Evolutionary conservation across 2,797 vertebrate species (phyloP).

Genomic region (Pseudocheirus occidentalis): DNA sequence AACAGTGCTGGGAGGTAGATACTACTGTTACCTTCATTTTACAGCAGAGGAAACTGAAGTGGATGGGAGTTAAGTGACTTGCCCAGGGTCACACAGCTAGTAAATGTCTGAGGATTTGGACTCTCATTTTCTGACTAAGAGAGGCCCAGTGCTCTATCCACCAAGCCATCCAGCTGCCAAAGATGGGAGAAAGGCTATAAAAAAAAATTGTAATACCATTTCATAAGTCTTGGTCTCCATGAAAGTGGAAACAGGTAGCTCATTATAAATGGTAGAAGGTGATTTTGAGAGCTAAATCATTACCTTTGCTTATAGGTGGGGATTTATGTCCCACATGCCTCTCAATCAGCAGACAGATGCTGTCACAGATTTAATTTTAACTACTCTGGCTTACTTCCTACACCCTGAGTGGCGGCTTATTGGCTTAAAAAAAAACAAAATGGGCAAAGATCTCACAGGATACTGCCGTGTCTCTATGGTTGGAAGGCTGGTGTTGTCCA

Average conservation of each 20-base stretch:
- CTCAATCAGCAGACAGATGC: slow-evolving; percentile 31
- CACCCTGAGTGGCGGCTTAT: slow-evolving; percentile 62
- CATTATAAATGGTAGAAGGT: not conserved
- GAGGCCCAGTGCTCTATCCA: not conserved
- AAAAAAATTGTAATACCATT: not conserved
- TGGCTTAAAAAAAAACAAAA: slow-evolving; percentile 63
- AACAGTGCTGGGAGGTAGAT: not conserved
- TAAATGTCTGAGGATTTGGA: not conserved
- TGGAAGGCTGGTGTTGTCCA: not conserved
- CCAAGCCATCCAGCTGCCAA: not conserved
- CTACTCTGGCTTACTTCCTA: slow-evolving; percentile 64
- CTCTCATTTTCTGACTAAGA: not conserved
- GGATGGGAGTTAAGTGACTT: not conserved
- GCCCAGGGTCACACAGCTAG: not conserved
- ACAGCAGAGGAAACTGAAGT: not conserved
- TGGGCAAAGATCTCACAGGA: slow-evolving; percentile 62
- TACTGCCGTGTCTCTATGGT: not conserved
- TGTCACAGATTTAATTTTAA: slow-evolving; percentile 26
- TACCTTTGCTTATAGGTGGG: slow-evolving; percentile 24
- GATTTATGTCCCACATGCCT: slow-evolving; percentile 58
- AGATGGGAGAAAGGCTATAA: not conserved
- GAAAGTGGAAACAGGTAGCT: not conserved
- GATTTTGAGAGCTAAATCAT: not conserved
- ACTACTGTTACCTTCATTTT: not conserved
- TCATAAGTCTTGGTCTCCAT: not conserved